A percentile compares a stretch with the other conserved stretches of the same genome.
Evolutionary conservation across 2,888 invertebrate species (phyloP).

Genomic region (Stomorhina lunata): DNA sequence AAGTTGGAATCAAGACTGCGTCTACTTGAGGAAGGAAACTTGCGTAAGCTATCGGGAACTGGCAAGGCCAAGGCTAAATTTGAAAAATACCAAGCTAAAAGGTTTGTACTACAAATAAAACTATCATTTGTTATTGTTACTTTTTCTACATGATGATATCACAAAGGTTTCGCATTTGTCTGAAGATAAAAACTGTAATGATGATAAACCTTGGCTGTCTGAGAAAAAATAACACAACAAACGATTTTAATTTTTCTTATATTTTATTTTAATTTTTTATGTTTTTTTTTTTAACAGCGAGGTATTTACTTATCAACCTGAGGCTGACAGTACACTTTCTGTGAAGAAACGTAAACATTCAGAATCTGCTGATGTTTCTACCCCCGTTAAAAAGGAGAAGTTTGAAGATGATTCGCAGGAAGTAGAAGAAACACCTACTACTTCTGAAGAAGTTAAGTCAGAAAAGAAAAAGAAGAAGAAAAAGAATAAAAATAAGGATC

Average conservation of each 20-base stretch:
- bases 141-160: conserved; percentile 79
- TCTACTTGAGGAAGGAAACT: conserved; percentile 91
- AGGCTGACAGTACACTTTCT: conserved; percentile 90
- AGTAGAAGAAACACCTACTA: conserved; percentile 72
- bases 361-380: conserved; percentile 58
- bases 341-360: conserved; percentile 81
- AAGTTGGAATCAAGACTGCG: conserved; percentile 90
- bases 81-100: conserved; percentile 91
- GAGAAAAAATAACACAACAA: conserved; percentile 51
- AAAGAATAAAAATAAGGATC: conserved; percentile 70
- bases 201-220: conserved; percentile 78
- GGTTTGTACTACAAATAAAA: conserved; percentile 68
- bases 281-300: conserved; percentile 81
- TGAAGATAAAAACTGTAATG: conserved; percentile 70
- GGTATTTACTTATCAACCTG: conserved; percentile 88
- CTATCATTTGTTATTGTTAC: background rate
- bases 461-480: conserved; percentile 77
- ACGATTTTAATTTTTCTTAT: background rate
- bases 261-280: conserved; percentile 71
- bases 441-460: conserved; percentile 63
- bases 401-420: conserved; percentile 77
- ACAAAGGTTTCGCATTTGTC: conserved; percentile 79
- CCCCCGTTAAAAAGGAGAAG: conserved; percentile 77
- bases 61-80: conserved; percentile 94
- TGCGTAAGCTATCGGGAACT: conserved; percentile 91